Base-by-base conservation (phyloP, 2,888 invertebrate genomes). In the Odontomyia ornata region DNA sequence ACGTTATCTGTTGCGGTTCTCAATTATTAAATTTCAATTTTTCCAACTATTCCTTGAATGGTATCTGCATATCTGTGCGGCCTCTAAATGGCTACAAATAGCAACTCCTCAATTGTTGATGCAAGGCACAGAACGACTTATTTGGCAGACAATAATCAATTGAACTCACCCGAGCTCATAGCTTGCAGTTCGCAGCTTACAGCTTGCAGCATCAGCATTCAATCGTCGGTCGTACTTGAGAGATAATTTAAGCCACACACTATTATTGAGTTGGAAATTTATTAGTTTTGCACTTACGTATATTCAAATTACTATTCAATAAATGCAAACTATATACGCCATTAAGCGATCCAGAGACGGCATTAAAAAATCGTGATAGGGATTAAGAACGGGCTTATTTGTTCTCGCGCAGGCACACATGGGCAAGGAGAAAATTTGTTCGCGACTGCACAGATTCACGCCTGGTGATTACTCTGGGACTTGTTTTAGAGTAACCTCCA, bases 61-160 rank as follows among this genome's bases (percentile, higher is more conserved):
- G 69, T 69, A 69, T 69, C 69, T 69, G 69, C 69, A 69, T 69
- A 69, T 69, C 69, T 23, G 28, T 36, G 36, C 36, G 3, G 62
- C 36, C 69, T 69, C 47, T 47, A 47, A 23, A 69, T 47, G 69
- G 46, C 69, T 47, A 60, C 73, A 73, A 43, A 57, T 57, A 36
- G 73, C 30, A 57, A 73, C 43, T 73, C 27, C 57, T 72, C 57
- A 57, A 73, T 73, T 73, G 73, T 57, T 73, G 57, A 73, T 73
- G 73, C 73, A 73, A 73, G 57, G 47, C 73, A 73, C 73, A 60
- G 57, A 36, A 60, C 73, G 69, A 69, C 57, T 73, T 73, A 73
- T 73, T 73, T 73, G 73, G 73, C 73, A 73, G 73, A 57, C 73
- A 73, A 73, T 73, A 73, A 73, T 73, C 73, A 73, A 73, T 73